Base-by-base conservation (phyloP, 2,888 invertebrate genomes). In the Folsomia manolachei region DNA sequence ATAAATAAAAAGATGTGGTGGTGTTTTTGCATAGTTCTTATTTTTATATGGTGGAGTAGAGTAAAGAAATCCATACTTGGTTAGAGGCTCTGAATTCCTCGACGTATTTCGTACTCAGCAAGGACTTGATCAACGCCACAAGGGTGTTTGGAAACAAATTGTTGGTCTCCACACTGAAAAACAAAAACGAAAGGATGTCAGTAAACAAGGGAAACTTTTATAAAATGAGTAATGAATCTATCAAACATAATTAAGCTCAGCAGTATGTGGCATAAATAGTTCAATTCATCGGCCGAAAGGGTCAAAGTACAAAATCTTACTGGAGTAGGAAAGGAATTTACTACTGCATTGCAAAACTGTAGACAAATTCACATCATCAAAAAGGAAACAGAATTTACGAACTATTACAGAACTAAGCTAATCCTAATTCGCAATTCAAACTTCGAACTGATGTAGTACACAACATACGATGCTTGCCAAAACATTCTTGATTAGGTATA, bases 21-120 rank as follows among this genome's bases (percentile, higher is more conserved):
- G 39, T 14, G 39, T 21, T 52, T 66, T 1, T 39, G 24, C 26
- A 25, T 19, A 51, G 27, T 39, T 39, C 39, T 39, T 39, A 39
- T 39, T 39, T 14, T 39, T 39, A 39, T 9, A n/a, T 9, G 39
- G 14, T 39, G 14, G 39, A n/a, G 39, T 14, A 39, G 39, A 56
- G 18, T 51, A 51, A 14, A 56, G 56, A 1, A 56, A 56, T 64
- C 77, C 82, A 82, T 85, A 96, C 97, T 92, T 99, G 98, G 86
- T 99, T 99, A 78, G 96, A 92, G 81, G 96, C 96, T 84, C 97
- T 89, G 86, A 98, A 94, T 87, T 98, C 97, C 85, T 95, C 93
- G 65, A 97, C 89, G 75, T 90, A 89, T 84, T 92, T 91, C 81
- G 93, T 92, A 82, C 90, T 89, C 77, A 97, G 89, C 83, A 98